Base-by-base conservation (phyloP, 2,888 invertebrate genomes). In the Eustalomyia histrio region DNA sequence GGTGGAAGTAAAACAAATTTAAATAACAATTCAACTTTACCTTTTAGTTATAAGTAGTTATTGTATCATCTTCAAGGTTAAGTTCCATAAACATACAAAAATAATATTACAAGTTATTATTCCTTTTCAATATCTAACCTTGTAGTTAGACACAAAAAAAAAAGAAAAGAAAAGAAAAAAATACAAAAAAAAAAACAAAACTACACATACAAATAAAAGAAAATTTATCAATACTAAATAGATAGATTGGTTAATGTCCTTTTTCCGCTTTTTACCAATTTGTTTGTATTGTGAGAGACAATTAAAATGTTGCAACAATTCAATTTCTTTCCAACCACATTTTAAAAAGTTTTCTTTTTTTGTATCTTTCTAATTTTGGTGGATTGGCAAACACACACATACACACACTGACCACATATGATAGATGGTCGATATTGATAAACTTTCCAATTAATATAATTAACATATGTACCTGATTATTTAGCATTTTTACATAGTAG, bases 61-160 rank as follows among this genome's bases (percentile, higher is more conserved):
- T n/a, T n/a, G n/a, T n/a, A 73, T 73, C 67, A 69, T 64, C 74
- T 60, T 74, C 69, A 74, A 79, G 79, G 79, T 75, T 71, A 71
- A 53, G 69, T 60, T 47, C 55, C 75, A 69, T 64, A 64, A 64
- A 35, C 50, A 50, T 50, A 43, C 43, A 29, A 17, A 64, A 43
- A 69, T 57, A 63, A 53, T 63, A 63, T 57, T 43, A 68, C 43
- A 53, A 43, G 52, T 61, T 53, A 50, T 58, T 58, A 50, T 58
- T 58, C 47, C 35, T 58, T 60, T 67, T 60, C 57, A 57, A 61
- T 53, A 55, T 33, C 8, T 61, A 74, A 67, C 73, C 73, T 79
- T 73, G 79, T 50, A 35, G 58, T 29, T 29, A 29, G 24, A 24
- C 2, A n/a, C n/a, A n/a, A n/a, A n/a, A n/a, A n/a, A n/a, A n/a